A percentile compares a stretch with the other conserved stretches of the same genome.
Evolutionary conservation across 2,797 vertebrate species (phyloP).

Genomic region (Poeciliopsis presidionis): DNA sequence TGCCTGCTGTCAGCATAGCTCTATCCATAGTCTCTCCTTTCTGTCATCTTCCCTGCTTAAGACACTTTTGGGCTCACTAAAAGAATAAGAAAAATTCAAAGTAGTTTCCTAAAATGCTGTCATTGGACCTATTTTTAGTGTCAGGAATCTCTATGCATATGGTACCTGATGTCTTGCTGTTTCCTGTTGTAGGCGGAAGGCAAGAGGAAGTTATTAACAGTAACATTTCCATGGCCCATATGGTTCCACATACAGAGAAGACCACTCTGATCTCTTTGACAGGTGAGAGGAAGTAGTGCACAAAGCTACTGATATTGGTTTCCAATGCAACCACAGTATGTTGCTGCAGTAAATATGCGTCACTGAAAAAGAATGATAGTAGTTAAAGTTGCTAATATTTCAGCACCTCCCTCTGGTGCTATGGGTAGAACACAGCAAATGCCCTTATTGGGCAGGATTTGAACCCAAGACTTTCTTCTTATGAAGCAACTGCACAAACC

Average conservation of each 20-base stretch:
- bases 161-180: neutral
- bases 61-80: too few relatives aligned
- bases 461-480: neutral
- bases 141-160: neutral
- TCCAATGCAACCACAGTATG: neutral
- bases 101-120: neutral
- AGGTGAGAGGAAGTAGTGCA: conserved; percentile 69
- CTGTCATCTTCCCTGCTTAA: too few relatives aligned
- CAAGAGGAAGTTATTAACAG: conserved; percentile 76
- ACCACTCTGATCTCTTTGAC: conserved; percentile 84
- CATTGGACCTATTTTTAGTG: neutral
- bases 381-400: neutral
- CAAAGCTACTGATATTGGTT: neutral
- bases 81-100: too few relatives aligned
- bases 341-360: neutral
- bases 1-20: neutral
- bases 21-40: neutral
- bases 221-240: conserved; percentile 58
- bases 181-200: conserved; percentile 68
- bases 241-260: conserved; percentile 81
- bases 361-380: neutral
- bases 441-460: neutral
- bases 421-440: neutral
- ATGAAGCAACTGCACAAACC: neutral
- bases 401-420: neutral